phyloP scores from a whole-genome alignment of 1,140 invertebrate genomes.

The Rhynchophorus ferrugineus region DNA sequence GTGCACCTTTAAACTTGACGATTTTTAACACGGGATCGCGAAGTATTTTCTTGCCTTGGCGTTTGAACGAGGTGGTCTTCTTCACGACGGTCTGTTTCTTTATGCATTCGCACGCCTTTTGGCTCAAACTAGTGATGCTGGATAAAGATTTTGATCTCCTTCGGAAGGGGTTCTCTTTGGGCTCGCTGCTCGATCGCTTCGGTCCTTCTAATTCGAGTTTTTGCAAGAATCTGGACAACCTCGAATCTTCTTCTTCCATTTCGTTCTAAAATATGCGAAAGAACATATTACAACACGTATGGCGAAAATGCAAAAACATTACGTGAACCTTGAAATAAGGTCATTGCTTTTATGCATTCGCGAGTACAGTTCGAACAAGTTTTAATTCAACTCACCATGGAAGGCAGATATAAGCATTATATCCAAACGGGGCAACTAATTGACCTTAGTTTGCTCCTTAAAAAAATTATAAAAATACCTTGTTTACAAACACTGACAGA shows the following conservation, averaged over 20 bases:
- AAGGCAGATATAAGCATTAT: constrained; percentile 14
- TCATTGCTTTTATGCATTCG: not conserved
- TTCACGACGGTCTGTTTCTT: constrained; percentile 29
- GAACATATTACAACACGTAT: not conserved
- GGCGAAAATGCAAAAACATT: not conserved
- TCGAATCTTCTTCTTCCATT: constrained; percentile 35
- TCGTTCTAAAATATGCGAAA: constrained; percentile 25
- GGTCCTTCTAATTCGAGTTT: constrained; percentile 34
- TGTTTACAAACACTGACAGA: constrained; percentile 24
- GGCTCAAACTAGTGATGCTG: constrained; percentile 31
- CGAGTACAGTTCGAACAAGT: not conserved
- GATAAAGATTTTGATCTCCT: constrained; percentile 37
- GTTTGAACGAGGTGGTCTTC: constrained; percentile 37
- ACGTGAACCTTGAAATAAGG: constrained; percentile 10
- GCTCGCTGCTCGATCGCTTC: constrained; percentile 14
- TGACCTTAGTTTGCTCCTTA: not conserved
- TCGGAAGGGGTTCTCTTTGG: constrained; percentile 33
- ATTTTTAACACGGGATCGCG: constrained; percentile 36
- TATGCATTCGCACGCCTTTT: constrained; percentile 29
- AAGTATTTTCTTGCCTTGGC: constrained; percentile 32
- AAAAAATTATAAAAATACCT: constrained; percentile 4
- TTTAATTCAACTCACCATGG: constrained; percentile 11
- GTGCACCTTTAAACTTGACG: constrained; percentile 27
- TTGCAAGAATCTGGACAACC: constrained; percentile 29
- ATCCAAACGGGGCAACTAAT: not conserved